These are phyloP conservation scores for Nerophis ophidion DNA, from an alignment of 2,113 vertebrate species.

Conservation along the genomic window DNA sequence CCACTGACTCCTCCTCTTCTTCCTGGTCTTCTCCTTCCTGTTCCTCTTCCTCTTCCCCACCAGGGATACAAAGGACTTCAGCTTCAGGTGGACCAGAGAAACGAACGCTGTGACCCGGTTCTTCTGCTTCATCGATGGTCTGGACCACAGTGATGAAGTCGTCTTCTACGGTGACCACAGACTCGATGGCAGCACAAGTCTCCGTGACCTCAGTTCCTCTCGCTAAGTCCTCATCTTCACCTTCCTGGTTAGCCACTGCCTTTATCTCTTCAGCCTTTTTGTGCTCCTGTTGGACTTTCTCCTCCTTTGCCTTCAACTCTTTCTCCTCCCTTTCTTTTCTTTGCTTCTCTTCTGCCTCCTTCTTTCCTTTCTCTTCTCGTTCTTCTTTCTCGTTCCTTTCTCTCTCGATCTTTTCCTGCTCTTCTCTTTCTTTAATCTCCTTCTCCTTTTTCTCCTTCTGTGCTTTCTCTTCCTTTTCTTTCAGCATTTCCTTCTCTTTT, in stretches of 20 bases:
- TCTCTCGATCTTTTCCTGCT: not conserved
- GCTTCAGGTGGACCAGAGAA: slow-evolving; percentile 81
- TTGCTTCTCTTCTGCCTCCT: slow-evolving; percentile 4
- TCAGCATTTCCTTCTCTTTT: slow-evolving; percentile 46
- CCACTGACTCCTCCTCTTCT: slow-evolving; percentile 66
- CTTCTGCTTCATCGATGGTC: slow-evolving; percentile 89
- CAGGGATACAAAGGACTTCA: slow-evolving; percentile 48
- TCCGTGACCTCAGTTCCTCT: slow-evolving; percentile 59
- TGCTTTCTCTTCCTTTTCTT: slow-evolving; percentile 53
- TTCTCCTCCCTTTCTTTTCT: slow-evolving; percentile 2
- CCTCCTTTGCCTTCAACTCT: slow-evolving; percentile 16
- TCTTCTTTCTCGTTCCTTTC: not conserved
- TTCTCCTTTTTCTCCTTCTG: slow-evolving; percentile 29
- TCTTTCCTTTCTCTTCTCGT: not conserved
- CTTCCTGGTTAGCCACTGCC: slow-evolving; percentile 16
- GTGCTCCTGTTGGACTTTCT: slow-evolving; percentile 3
- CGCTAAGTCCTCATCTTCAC: slow-evolving; percentile 25
- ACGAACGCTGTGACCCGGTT: slow-evolving; percentile 85
- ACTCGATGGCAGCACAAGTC: slow-evolving; percentile 85
- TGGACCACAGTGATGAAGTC: slow-evolving; percentile 97
- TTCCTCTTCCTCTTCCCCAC: slow-evolving; percentile 59
- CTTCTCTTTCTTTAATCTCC: slow-evolving; percentile 2
- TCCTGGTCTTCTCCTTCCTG: slow-evolving; percentile 63
- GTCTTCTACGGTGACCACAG: slow-evolving; percentile 93
- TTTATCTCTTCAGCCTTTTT: slow-evolving; percentile 13